Evolutionary conservation across 2,113 vertebrate species (phyloP).

Genomic region (Irena cyanogastra): DNA sequence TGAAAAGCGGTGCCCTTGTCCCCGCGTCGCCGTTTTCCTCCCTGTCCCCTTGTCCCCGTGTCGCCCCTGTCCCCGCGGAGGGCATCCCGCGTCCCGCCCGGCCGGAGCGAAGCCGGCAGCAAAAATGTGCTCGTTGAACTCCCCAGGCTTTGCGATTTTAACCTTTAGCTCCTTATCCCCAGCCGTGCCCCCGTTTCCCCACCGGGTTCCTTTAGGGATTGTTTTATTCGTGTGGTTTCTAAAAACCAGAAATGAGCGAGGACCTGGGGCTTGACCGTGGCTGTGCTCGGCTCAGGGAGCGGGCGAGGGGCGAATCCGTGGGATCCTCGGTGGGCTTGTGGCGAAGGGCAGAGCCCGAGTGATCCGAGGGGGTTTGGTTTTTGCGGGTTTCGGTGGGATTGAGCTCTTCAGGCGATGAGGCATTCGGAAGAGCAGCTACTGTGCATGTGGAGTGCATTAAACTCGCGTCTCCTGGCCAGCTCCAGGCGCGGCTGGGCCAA

Average conservation of each 20-base stretch:
- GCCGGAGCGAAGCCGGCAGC: background rate
- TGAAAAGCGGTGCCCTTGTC: background rate
- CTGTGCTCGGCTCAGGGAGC: too few relatives aligned
- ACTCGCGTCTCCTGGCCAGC: background rate
- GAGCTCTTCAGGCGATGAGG: background rate
- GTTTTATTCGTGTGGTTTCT: background rate
- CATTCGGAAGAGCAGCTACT: constrained; percentile 7
- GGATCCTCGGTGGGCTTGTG: background rate
- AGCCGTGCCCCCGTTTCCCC: background rate
- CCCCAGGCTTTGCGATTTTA: background rate
- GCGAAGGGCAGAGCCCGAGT: background rate
- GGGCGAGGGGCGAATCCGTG: accelerated
- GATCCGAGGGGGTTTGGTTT: background rate
- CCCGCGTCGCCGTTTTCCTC: background rate
- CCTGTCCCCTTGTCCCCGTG: background rate
- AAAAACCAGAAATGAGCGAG: accelerated
- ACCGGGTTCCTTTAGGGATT: background rate
- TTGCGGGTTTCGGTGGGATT: background rate
- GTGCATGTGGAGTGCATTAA: constrained; percentile 59
- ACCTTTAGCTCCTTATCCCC: background rate
- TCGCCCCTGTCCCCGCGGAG: background rate
- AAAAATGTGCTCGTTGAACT: background rate
- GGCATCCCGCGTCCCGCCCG: background rate
- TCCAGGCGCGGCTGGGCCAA: background rate
- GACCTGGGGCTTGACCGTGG: background rate